Conservation (phyloP, 2,797 vertebrate genomes). For the Chrosomus eos region DNA sequence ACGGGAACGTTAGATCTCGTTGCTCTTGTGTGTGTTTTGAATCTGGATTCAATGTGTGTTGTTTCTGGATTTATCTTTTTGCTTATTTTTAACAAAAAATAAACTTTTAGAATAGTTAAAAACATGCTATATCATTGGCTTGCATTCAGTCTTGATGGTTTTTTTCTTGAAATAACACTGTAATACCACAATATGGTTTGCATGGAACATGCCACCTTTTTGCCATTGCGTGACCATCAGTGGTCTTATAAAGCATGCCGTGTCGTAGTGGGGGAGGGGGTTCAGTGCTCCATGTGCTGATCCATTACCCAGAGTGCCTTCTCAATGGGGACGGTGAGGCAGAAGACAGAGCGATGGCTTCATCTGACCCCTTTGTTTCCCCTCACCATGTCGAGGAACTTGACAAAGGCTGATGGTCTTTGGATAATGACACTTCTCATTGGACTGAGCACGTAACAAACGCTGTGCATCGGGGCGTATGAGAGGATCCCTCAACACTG, state of each 20-base stretch:
- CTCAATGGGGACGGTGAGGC: conserved; percentile 39
- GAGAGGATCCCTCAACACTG: conserved; percentile 29
- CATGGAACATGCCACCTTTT: background rate
- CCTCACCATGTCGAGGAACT: conserved; percentile 43
- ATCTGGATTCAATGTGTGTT: background rate
- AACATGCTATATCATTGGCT: background rate
- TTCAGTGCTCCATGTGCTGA: conserved; percentile 46
- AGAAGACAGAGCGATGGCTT: conserved; percentile 45
- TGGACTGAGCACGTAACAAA: conserved; percentile 23
- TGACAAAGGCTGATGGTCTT: conserved; percentile 53
- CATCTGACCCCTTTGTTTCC: conserved; percentile 51
- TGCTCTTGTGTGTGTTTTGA: conserved; percentile 34
- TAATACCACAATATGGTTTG: background rate
- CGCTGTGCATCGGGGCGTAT: conserved; percentile 45
- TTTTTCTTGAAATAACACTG: background rate
- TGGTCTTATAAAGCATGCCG: conserved; percentile 24
- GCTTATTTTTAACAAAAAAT: background rate
- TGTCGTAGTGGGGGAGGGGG: conserved; percentile 36
- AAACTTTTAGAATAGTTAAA: background rate
- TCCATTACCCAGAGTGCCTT: conserved; percentile 57
- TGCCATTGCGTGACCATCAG: conserved; percentile 47
- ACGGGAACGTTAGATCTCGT: background rate
- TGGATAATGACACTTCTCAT: conserved; percentile 34
- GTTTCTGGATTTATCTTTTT: background rate
- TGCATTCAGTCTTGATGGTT: background rate